Conservation (phyloP, 2,888 invertebrate genomes). For the Drosophila stalkeri region DNA sequence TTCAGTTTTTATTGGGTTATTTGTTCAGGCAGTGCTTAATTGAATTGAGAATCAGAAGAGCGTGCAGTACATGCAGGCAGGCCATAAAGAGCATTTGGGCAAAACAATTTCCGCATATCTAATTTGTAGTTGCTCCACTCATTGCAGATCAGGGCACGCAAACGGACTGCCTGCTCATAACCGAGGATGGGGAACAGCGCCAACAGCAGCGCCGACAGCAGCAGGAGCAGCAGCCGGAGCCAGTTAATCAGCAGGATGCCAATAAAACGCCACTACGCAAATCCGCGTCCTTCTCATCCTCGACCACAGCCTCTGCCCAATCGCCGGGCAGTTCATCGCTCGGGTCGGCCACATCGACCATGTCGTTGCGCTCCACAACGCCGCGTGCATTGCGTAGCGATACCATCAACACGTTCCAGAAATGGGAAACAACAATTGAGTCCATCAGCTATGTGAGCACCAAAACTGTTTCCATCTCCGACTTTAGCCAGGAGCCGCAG, state of each 20-base stretch:
- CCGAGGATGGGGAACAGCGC: constrained; percentile 62
- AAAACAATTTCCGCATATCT: constrained; percentile 48
- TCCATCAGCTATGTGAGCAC: constrained; percentile 84
- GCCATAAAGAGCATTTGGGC: constrained; percentile 19
- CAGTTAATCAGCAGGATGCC: constrained; percentile 17
- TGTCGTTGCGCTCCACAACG: constrained; percentile 74
- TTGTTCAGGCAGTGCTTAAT: constrained; percentile 31
- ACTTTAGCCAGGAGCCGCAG: constrained; percentile 65
- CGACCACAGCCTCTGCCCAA: constrained; percentile 58
- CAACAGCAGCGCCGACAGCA: neutral
- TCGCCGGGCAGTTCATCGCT: constrained; percentile 73
- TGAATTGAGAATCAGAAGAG: constrained; percentile 28
- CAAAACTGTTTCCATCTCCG: constrained; percentile 81
- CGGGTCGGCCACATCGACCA: constrained; percentile 77
- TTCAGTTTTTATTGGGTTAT: constrained; percentile 6
- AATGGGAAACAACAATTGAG: constrained; percentile 85
- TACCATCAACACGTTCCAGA: constrained; percentile 84
- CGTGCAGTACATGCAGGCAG: constrained; percentile 12
- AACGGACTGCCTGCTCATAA: constrained; percentile 78
- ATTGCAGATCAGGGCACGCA: constrained; percentile 80
- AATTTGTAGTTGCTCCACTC: constrained; percentile 4
- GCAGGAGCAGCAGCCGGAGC: neutral
- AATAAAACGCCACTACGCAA: constrained; percentile 70
- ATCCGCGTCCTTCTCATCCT: constrained; percentile 80
- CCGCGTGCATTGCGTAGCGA: constrained; percentile 82